Evolutionary conservation across 2,888 invertebrate species (phyloP).

Genomic region (Stratiomys singularior): DNA sequence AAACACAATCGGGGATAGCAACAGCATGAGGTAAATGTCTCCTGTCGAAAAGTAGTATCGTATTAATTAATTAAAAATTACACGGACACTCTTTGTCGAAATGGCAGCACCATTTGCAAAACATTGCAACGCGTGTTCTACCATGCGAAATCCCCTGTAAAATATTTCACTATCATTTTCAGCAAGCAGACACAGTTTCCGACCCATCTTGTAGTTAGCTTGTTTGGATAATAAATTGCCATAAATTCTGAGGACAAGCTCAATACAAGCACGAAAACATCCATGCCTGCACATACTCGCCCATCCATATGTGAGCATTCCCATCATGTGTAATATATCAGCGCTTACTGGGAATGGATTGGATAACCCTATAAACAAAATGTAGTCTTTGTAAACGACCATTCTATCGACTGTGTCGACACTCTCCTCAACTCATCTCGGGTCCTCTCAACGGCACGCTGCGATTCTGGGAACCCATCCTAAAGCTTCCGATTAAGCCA

Average conservation of each 20-base stretch:
- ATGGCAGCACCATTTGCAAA: not conserved
- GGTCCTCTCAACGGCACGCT: not conserved
- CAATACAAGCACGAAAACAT: not conserved
- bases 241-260: conserved; percentile 13
- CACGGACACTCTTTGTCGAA: not conserved
- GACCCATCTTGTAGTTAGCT: conserved; percentile 30
- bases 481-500: conserved; percentile 23
- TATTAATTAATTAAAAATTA: not conserved
- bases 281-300: not conserved
- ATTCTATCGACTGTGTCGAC: conserved; percentile 17
- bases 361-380: conserved; percentile 26
- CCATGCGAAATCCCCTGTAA: conserved; percentile 2
- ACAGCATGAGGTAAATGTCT: too few relatives aligned
- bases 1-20: too few relatives aligned
- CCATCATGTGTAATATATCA: not conserved
- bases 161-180: conserved; percentile 32
- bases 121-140: not conserved
- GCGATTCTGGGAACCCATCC: not conserved
- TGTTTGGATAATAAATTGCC: conserved; percentile 31
- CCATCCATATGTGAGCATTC: not conserved
- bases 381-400: conserved; percentile 26
- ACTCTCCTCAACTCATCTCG: not conserved
- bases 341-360: not conserved
- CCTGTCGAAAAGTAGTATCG: too few relatives aligned
- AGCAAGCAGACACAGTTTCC: conserved; percentile 21